Evolutionary conservation across 2,113 vertebrate species (phyloP).

Genomic region (Cottus gobio): DNA sequence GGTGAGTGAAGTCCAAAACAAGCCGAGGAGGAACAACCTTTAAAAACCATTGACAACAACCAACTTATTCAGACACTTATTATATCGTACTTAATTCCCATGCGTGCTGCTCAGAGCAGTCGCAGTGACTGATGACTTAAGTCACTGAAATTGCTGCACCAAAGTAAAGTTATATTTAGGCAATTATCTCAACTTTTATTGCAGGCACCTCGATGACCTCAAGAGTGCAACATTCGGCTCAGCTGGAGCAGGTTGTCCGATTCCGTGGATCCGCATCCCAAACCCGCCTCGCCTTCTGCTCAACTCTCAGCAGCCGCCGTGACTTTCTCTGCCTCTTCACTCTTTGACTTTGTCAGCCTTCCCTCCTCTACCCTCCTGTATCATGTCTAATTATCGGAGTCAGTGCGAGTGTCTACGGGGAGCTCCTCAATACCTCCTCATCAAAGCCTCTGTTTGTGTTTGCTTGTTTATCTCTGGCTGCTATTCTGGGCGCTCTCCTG

Average conservation of each 20-base stretch:
- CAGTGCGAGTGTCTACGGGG: slow-evolving; percentile 65
- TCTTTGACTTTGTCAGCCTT: slow-evolving; percentile 71
- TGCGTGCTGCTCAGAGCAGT: no score
- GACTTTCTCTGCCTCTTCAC: slow-evolving; percentile 60
- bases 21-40: no score
- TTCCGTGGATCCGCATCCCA: not conserved
- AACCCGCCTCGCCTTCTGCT: slow-evolving; percentile 12
- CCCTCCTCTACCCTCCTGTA: slow-evolving; percentile 49
- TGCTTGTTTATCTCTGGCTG: slow-evolving; percentile 79
- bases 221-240: not conserved
- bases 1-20: no score
- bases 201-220: not conserved
- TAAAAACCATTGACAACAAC: no score
- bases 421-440: slow-evolving; percentile 77
- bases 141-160: not conserved
- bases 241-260: not conserved
- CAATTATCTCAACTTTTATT: not conserved
- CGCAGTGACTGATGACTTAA: no score
- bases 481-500: slow-evolving; percentile 76
- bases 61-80: no score
- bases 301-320: slow-evolving; percentile 6
- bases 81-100: no score
- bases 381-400: slow-evolving; percentile 76
- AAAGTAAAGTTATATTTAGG: not conserved
- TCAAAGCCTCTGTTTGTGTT: slow-evolving; percentile 80